phyloP scores from a whole-genome alignment of 2,797 vertebrate species.

The Scomberomorus guttatus region DNA sequence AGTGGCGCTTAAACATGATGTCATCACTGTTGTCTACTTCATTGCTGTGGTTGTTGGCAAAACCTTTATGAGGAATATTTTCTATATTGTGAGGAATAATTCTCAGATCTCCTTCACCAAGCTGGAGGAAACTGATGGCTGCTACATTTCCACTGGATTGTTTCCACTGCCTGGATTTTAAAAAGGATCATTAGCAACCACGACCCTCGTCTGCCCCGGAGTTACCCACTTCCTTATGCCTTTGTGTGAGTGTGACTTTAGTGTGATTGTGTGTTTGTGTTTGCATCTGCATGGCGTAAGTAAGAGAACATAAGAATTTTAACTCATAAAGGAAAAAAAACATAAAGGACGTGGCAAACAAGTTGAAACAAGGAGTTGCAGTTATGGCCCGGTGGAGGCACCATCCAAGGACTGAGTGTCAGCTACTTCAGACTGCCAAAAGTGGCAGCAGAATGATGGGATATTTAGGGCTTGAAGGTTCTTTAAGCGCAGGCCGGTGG shows the following conservation, averaged over 20 bases:
- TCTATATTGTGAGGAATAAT: constrained; percentile 79
- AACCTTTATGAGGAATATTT: constrained; percentile 52
- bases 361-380: constrained; percentile 58
- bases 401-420: constrained; percentile 58
- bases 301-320: constrained; percentile 42
- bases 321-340: constrained; percentile 17
- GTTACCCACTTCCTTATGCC: constrained; percentile 26
- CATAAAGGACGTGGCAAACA: constrained; percentile 37
- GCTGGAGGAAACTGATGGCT: constrained; percentile 79
- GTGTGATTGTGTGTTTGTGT: constrained; percentile 49
- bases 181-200: constrained; percentile 74
- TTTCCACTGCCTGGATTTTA: constrained; percentile 85
- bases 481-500: constrained; percentile 70
- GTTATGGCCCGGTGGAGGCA: constrained; percentile 89
- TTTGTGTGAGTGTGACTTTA: constrained; percentile 51
- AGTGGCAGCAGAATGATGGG: constrained; percentile 85
- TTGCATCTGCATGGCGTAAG: constrained; percentile 63
- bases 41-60: constrained; percentile 16
- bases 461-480: constrained; percentile 80
- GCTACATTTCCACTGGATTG: constrained; percentile 66
- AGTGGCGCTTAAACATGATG: constrained; percentile 86
- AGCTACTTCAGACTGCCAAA: constrained; percentile 83
- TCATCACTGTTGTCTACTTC: constrained; percentile 62
- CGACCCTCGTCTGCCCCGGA: constrained; percentile 12
- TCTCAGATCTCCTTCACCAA: constrained; percentile 82